Conservation (phyloP, 2,113 vertebrate genomes). For the Toxotes chatareus region DNA sequence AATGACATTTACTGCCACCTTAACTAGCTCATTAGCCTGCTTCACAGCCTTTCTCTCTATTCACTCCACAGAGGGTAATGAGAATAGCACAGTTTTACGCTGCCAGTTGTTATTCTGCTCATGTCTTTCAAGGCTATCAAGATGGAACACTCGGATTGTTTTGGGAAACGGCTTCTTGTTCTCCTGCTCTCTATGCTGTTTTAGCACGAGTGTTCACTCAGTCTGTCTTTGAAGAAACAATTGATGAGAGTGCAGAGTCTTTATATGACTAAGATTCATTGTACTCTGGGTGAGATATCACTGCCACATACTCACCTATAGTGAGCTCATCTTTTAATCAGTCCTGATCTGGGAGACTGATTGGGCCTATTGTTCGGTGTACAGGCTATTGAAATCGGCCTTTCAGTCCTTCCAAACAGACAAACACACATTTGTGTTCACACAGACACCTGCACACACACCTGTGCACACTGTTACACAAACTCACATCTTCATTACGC, state of each 20-base stretch:
- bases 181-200: slow-evolving; percentile 31
- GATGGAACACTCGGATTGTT: slow-evolving; percentile 54
- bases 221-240: slow-evolving; percentile 40
- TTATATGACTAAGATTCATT: slow-evolving; percentile 27
- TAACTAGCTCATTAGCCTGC: slow-evolving; percentile 82
- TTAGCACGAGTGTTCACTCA: slow-evolving; percentile 43
- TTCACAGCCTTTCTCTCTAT: slow-evolving; percentile 62
- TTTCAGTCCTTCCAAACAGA: slow-evolving; percentile 43
- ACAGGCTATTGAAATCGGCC: slow-evolving; percentile 51
- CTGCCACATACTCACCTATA: slow-evolving; percentile 39
- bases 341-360: slow-evolving; percentile 67
- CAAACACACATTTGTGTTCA: slow-evolving; percentile 33
- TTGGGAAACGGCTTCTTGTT: slow-evolving; percentile 58
- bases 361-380: slow-evolving; percentile 75
- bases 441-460: slow-evolving; percentile 17
- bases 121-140: slow-evolving; percentile 41
- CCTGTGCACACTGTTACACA: slow-evolving; percentile 35
- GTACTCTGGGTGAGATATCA: slow-evolving; percentile 43
- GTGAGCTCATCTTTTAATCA: slow-evolving; percentile 71
- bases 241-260: slow-evolving; percentile 37
- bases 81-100: slow-evolving; percentile 56
- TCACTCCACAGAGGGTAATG: slow-evolving; percentile 54
- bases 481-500: slow-evolving; percentile 58
- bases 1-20: slow-evolving; percentile 82
- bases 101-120: slow-evolving; percentile 59